Evolutionary conservation across 2,113 vertebrate genomes (phyloP).

Genomic region (Poicephalus meyeri): DNA sequence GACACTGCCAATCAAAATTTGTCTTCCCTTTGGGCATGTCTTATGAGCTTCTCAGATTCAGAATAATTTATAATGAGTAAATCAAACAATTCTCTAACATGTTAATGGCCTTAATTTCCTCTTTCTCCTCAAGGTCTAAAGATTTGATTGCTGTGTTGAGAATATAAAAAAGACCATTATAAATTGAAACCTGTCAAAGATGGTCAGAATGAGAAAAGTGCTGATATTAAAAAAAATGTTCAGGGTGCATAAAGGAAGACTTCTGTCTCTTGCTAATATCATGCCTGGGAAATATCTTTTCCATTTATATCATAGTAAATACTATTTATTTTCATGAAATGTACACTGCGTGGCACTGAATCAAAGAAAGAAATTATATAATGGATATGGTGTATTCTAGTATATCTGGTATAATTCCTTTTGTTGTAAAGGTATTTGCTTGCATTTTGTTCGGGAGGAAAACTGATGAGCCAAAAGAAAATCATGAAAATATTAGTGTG

Average conservation of each 20-base stretch:
- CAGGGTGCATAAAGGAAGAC: constrained; percentile 20
- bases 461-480: constrained; percentile 36
- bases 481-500: not conserved
- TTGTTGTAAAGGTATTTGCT: constrained; percentile 4
- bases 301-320: not conserved
- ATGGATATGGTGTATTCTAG: not conserved
- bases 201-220: constrained; percentile 59
- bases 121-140: constrained; percentile 74
- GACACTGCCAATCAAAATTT: constrained; percentile 69
- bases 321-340: constrained; percentile 10
- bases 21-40: constrained; percentile 59
- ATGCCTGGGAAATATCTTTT: not conserved
- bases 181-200: constrained; percentile 65
- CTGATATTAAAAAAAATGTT: constrained; percentile 34
- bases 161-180: constrained; percentile 70
- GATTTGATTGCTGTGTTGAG: constrained; percentile 70
- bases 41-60: constrained; percentile 63
- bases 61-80: constrained; percentile 75
- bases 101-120: constrained; percentile 78
- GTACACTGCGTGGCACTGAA: not conserved
- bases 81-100: constrained; percentile 71
- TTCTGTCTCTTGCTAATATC: not conserved
- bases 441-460: not conserved
- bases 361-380: not conserved
- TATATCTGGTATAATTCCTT: not conserved